phyloP scores from a whole-genome alignment of 2,888 invertebrate genomes.

The Synanthedon andrenaeformis region DNA sequence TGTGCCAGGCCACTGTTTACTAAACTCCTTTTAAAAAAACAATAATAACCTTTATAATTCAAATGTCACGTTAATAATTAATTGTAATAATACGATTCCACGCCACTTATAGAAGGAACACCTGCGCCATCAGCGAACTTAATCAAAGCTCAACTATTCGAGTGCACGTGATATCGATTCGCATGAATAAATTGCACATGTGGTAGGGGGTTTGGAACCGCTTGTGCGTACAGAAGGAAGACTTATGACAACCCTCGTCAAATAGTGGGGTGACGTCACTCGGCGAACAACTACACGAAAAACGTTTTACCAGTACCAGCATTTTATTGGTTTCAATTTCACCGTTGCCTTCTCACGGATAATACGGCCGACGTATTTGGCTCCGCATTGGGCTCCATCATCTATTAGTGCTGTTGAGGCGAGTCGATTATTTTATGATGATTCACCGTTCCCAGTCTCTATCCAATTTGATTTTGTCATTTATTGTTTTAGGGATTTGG shows the following conservation, averaged over 20 bases:
- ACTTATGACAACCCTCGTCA: conserved; percentile 68
- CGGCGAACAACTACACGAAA: conserved; percentile 38
- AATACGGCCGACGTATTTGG: conserved; percentile 31
- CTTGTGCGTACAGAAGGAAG: conserved; percentile 33
- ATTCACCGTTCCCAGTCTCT: conserved; percentile 3
- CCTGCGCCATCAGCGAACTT: too few species aligned
- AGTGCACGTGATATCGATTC: background rate
- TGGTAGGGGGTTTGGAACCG: conserved; percentile 2
- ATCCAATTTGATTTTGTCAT: background rate
- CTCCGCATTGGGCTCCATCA: conserved; percentile 9
- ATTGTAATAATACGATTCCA: too few species aligned
- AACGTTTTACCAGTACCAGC: conserved; percentile 56
- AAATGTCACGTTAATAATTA: too few species aligned
- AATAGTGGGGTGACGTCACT: conserved; percentile 30
- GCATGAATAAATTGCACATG: background rate
- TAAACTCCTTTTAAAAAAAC: too few species aligned
- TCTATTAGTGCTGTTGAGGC: conserved; percentile 26
- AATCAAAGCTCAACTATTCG: too few species aligned
- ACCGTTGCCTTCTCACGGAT: conserved; percentile 46
- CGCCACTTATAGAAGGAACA: too few species aligned
- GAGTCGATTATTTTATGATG: conserved; percentile 6
- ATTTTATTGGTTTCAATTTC: conserved; percentile 68
- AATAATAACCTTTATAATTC: too few species aligned
- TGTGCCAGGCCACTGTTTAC: too few species aligned
- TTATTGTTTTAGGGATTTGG: background rate